phyloP scores from a whole-genome alignment of 2,797 vertebrate species.

The Chlorospingus semifuscus region DNA sequence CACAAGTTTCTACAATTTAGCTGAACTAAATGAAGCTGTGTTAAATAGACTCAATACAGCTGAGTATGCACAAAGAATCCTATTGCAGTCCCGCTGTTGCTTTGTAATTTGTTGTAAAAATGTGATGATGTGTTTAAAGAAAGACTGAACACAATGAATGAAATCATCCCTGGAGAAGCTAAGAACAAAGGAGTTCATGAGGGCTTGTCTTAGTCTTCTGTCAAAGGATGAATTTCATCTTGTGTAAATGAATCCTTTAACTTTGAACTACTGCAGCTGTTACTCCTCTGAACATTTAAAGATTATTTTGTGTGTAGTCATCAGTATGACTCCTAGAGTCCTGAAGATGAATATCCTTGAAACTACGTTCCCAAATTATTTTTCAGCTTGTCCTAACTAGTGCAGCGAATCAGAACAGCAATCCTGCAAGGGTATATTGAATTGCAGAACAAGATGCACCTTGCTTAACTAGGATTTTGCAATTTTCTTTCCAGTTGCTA shows the following conservation, averaged over 20 bases:
- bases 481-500: slow-evolving; percentile 69
- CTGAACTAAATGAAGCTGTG: not conserved
- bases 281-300: not conserved
- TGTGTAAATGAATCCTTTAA: not conserved
- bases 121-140: not conserved
- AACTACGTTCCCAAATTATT: not conserved
- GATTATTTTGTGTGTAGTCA: slow-evolving; percentile 1
- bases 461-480: slow-evolving; percentile 5
- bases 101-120: not conserved
- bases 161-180: slow-evolving; percentile 14
- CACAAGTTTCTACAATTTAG: not conserved
- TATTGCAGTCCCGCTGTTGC: not conserved
- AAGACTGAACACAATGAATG: not conserved
- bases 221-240: not conserved
- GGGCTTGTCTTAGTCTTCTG: not conserved
- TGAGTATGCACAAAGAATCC: not conserved
- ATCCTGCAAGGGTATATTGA: not conserved
- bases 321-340: not conserved
- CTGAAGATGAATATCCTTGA: not conserved
- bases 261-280: slow-evolving; percentile 28
- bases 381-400: not conserved
- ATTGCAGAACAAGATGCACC: not conserved
- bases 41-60: not conserved
- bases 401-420: not conserved
- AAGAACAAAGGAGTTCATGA: not conserved